phyloP scores from a whole-genome alignment of 64 coral and sea anemone genomes.

The Stichodactyla helianthus region DNA sequence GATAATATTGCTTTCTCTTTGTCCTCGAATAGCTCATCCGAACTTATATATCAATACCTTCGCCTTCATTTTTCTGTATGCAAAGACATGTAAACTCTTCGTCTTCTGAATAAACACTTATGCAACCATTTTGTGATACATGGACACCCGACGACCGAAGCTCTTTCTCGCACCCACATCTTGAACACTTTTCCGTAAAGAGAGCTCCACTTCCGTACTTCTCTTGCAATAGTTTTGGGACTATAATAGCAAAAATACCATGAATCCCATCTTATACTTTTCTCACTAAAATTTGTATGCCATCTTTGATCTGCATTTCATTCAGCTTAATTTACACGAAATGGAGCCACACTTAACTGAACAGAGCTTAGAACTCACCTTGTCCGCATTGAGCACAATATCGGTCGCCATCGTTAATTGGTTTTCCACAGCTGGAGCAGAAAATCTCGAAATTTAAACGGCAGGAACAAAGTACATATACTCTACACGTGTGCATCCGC shows the following conservation, averaged over 20 bases:
- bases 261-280: background rate
- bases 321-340: background rate
- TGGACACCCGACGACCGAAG: background rate
- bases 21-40: background rate
- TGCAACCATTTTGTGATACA: conserved; percentile 1
- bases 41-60: background rate
- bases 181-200: conserved; percentile 9
- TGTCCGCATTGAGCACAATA: too few relatives aligned
- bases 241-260: background rate
- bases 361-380: too few relatives aligned
- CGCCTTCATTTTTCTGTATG: background rate
- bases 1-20: background rate
- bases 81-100: background rate
- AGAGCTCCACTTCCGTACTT: conserved; percentile 1
- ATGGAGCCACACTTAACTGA: too few relatives aligned
- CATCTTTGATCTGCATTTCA: background rate
- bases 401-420: too few relatives aligned
- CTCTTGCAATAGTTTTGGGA: background rate
- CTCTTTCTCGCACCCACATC: conserved; percentile 9
- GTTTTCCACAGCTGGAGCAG: too few relatives aligned
- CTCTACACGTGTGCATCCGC: too few relatives aligned
- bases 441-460: too few relatives aligned
- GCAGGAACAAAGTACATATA: too few relatives aligned
- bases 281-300: background rate
- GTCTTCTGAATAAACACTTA: background rate